Evolutionary conservation across 1,140 invertebrate genomes (phyloP).

Genomic region (Whitmania pigra): DNA sequence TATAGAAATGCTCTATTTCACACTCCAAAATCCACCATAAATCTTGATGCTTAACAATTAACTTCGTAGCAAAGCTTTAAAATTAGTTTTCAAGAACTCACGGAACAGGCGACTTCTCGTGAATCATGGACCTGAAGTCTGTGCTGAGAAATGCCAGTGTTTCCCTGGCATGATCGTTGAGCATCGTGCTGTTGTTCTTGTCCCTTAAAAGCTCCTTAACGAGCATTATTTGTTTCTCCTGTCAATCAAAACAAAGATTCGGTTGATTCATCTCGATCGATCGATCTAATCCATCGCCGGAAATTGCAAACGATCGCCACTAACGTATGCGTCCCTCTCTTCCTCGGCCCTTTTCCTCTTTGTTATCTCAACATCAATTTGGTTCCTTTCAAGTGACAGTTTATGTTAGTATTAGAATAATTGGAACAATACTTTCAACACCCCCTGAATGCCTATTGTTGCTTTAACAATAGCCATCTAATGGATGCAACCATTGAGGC

Average conservation of each 20-base stretch:
- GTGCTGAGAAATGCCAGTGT: slow-evolving; percentile 63
- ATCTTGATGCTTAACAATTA: too few relatives aligned
- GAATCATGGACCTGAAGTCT: slow-evolving; percentile 26
- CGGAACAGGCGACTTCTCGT: slow-evolving; percentile 19
- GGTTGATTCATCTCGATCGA: too few relatives aligned
- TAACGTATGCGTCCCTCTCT: slow-evolving; percentile 52
- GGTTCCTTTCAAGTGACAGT: slow-evolving; percentile 48
- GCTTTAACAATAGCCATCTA: neutral
- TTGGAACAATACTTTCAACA: neutral
- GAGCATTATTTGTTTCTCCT: slow-evolving; percentile 61
- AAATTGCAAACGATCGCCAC: slow-evolving; percentile 8
- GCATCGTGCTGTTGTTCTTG: slow-evolving; percentile 48
- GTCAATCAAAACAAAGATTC: slow-evolving; percentile 24
- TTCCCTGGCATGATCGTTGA: slow-evolving; percentile 63
- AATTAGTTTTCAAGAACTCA: neutral
- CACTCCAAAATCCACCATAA: too few relatives aligned
- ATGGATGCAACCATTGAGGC: neutral
- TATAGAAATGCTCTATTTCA: too few relatives aligned
- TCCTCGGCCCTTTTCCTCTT: slow-evolving; percentile 51
- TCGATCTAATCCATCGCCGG: too few relatives aligned
- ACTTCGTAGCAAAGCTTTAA: too few relatives aligned
- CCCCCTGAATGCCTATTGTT: slow-evolving; percentile 5
- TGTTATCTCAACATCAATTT: slow-evolving; percentile 63
- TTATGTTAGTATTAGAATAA: neutral
- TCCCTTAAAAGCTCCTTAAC: slow-evolving; percentile 55